Evolutionary conservation across 2,888 invertebrate genomes (phyloP).

Genomic region (Hemicrepidius hirtus): DNA sequence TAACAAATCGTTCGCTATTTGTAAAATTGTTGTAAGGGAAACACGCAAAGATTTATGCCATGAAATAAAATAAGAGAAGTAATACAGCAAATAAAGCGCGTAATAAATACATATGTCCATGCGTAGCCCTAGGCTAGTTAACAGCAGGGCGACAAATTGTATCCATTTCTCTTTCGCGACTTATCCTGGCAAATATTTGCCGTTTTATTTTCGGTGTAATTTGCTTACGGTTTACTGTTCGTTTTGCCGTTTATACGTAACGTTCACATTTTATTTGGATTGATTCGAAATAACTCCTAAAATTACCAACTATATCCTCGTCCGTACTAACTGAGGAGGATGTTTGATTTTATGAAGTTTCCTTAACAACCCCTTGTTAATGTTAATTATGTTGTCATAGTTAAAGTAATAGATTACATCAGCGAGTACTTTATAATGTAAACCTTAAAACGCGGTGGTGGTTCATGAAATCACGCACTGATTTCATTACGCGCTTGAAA

Average conservation of each 20-base stretch:
- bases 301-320: too few relatives aligned
- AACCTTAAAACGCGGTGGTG: constrained; percentile 21
- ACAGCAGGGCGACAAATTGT: constrained; percentile 48
- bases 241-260: constrained; percentile 14
- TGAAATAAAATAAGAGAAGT: constrained; percentile 43
- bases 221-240: constrained; percentile 40
- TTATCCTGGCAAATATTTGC: constrained; percentile 49
- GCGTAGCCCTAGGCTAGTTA: constrained; percentile 49
- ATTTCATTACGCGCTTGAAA: constrained; percentile 28
- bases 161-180: constrained; percentile 46
- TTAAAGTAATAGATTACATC: constrained; percentile 27
- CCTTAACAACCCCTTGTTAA: constrained; percentile 5
- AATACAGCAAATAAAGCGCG: constrained; percentile 47
- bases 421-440: constrained; percentile 6
- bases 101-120: constrained; percentile 52
- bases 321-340: too few relatives aligned
- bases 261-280: constrained; percentile 20
- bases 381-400: constrained; percentile 28
- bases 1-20: constrained; percentile 8
- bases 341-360: constrained; percentile 13
- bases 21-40: constrained; percentile 13
- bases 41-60: constrained; percentile 34
- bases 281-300: too few relatives aligned
- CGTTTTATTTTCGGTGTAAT: constrained; percentile 44
- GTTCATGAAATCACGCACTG: constrained; percentile 30